Base-by-base conservation (phyloP, 1,140 invertebrate species). In the Venustaconcha ellipsiformis region DNA sequence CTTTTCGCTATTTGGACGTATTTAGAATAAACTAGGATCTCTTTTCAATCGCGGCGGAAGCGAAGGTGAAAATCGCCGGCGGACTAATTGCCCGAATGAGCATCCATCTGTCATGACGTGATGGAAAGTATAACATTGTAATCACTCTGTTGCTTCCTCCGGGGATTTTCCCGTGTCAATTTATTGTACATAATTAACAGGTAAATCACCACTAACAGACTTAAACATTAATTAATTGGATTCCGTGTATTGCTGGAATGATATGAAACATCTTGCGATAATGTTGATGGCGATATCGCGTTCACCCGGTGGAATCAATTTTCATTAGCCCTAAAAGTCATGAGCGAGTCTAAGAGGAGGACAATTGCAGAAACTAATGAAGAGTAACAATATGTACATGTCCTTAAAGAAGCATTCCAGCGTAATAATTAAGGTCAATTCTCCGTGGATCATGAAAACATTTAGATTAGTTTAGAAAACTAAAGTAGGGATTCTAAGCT, bases 111-210 rank as follows among this genome's bases (percentile, higher is more conserved):
- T 58, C 64, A 72, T 77, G 72, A 67, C 75, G 70, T 72, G 75
- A 37, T 56, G 57, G 57, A 48, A 57, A 65, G 67, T 77, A 77
- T 77, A 77, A 72, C 72, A 77, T 72, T 62, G 75, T 72, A 77
- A 77, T 77, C 72, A 77, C 75, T 72, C 67, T 77, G 70, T 77
- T 77, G 66, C 62, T 65, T 77, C 75, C 75, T 70, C 60, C 62
- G 55, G 75, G 75, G 65, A 48, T 48, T 48, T 48, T 4, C 37
- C 37, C 37, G 37, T 48, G 37, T 48, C 37, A 48, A 6, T 48
- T 77, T 77, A 77, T 72, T 77, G 72, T 70, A 77, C 68, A 70
- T 77, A 72, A 77, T 77, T 77, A 65, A 56, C 30, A 55, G 30
- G 62, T 67, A 72, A 77, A 71, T 72, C 75, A 77, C 72, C 75